Base-by-base conservation (phyloP, 2,113 vertebrate genomes). In the Anguilla rostrata region DNA sequence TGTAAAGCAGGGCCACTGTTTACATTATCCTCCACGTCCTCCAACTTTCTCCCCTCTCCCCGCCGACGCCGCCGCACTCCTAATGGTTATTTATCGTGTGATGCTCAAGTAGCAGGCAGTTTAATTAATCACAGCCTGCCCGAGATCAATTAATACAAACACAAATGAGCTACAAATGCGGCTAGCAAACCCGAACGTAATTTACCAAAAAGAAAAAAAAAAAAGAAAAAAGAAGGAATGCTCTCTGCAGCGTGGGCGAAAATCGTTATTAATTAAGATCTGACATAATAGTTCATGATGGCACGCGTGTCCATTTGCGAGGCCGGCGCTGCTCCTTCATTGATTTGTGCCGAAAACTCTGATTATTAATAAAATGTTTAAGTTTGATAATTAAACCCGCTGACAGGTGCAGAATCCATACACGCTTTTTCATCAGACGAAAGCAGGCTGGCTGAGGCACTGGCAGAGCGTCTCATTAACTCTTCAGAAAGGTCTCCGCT, bases 111-210 rank as follows among this genome's bases (percentile, higher is more conserved):
- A 82, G 78, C 96, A 95, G 93, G 89, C 90, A 91, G 91, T 93
- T 94, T 94, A 96, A 98, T 98, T 98, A 97, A 97, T 98, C 97
- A 97, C 92, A 91, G 91, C 93, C 93, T 95, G 95, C 94, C 96
- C 96, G 95, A 95, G 93, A 98, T 98, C 97, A 98, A 98, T 98
- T 98, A 97, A 96, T 96, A 96, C 93, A 95, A 96, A 97, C 97
- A 94, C 97, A 97, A 97, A 98, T 97, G 95, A 97, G 95, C 94
- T 95, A 96, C 95, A 96, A 95, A 95, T 96, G 95, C 92, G 95
- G 95, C 93, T 93, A 94, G 94, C 95, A 96, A 97, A 97, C 93
- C 95, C 95, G 95, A 96, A 95, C 95, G 96, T 97, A 97, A 97
- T 96, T 98, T 96, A 98, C 95, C 92, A 93, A 91, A 92, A 91